Percentiles rank a stretch among this genome's conserved stretches.
These are phyloP conservation scores for Hydrotaea diabolus DNA, from an alignment of 2,888 invertebrate genomes.

Conservation along the genomic window DNA sequence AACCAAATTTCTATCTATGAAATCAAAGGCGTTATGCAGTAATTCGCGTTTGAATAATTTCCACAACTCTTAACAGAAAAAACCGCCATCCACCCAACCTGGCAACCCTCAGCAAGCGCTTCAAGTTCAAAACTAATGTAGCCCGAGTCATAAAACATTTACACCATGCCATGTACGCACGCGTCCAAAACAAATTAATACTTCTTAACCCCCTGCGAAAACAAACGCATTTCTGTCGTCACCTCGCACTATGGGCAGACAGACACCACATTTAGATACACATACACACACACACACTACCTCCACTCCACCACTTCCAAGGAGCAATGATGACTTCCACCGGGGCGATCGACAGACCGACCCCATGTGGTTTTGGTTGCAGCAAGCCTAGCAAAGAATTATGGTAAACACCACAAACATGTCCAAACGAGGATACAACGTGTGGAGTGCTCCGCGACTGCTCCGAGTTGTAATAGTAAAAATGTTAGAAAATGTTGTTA, in stretches of 20 bases:
- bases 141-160: slow-evolving; percentile 54
- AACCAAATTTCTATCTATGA: too few species aligned
- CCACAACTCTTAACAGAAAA: neutral
- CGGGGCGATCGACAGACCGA: too few species aligned
- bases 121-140: slow-evolving; percentile 8
- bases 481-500: slow-evolving; percentile 67
- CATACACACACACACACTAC: too few species aligned
- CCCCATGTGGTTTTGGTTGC: slow-evolving; percentile 62
- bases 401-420: slow-evolving; percentile 48
- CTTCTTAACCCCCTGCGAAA: slow-evolving; percentile 52
- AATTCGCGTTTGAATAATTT: too few species aligned
- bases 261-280: too few species aligned
- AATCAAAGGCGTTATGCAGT: too few species aligned
- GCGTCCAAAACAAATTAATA: slow-evolving; percentile 67
- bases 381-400: slow-evolving; percentile 43
- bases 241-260: slow-evolving; percentile 39
- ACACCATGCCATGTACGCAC: slow-evolving; percentile 61
- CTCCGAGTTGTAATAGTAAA: slow-evolving; percentile 59
- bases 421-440: too few species aligned
- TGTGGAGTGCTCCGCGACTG: neutral
- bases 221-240: slow-evolving; percentile 59
- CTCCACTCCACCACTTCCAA: neutral
- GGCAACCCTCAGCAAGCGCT: neutral
- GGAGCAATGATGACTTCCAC: neutral
- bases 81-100: neutral